Conservation (phyloP, 2,888 invertebrate species). For the Andrena marginata region DNA sequence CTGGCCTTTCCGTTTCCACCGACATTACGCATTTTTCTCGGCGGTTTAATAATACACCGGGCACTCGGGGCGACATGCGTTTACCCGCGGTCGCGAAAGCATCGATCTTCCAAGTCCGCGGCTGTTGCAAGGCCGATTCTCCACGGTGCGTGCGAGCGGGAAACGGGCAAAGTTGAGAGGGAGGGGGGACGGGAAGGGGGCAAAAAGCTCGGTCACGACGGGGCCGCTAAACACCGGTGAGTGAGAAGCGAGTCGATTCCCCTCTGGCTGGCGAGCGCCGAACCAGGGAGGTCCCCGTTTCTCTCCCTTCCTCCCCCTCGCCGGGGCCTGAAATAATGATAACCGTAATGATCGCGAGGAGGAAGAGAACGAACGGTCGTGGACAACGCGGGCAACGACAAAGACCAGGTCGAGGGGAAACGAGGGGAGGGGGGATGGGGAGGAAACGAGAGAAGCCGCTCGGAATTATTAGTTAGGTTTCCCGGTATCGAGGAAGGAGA, state of each 20-base stretch:
- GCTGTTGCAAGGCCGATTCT: conserved; percentile 7
- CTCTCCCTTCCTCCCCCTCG: not conserved
- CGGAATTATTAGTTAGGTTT: conserved; percentile 69
- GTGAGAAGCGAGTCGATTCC: conserved; percentile 53
- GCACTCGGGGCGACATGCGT: conserved; percentile 5
- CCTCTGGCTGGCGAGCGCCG: conserved; percentile 22
- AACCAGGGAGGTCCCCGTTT: conserved; percentile 51
- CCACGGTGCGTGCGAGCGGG: conserved; percentile 14
- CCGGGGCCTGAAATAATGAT: conserved; percentile 58
- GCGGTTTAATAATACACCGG: conserved; percentile 30
- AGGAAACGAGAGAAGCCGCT: conserved; percentile 9
- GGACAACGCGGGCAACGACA: conserved; percentile 18
- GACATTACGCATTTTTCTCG: conserved; percentile 27
- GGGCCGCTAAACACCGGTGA: conserved; percentile 56
- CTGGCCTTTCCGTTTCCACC: conserved; percentile 23
- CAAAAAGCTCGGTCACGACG: conserved; percentile 52
- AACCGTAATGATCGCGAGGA: conserved; percentile 58
- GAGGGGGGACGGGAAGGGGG: not conserved
- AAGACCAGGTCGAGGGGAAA: conserved; percentile 4
- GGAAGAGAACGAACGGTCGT: conserved; percentile 10
- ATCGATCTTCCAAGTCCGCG: conserved; percentile 36
- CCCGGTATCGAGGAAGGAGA: conserved; percentile 55
- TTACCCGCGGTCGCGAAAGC: conserved; percentile 21
- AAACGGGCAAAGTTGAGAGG: conserved; percentile 35
- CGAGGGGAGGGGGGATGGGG: no score